phyloP scores from a whole-genome alignment of 2,113 vertebrate species.

The Furnarius figulus region DNA sequence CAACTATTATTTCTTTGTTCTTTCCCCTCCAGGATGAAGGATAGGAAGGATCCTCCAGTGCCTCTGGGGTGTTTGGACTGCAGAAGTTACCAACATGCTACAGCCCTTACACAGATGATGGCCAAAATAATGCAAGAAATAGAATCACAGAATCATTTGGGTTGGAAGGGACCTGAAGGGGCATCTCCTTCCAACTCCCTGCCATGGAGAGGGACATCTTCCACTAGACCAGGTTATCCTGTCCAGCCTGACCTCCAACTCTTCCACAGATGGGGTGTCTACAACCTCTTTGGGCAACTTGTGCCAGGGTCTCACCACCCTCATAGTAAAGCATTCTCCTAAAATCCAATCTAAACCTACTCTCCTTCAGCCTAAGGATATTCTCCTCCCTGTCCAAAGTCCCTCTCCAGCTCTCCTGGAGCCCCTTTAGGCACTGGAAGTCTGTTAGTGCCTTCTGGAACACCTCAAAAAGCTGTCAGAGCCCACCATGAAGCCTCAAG shows the following conservation, averaged over 20 bases:
- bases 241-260: neutral
- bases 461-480: neutral
- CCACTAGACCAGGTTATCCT: neutral
- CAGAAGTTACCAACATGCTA: neutral
- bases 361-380: neutral
- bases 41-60: neutral
- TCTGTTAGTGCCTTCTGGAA: neutral
- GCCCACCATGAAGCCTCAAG: neutral
- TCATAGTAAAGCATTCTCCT: neutral
- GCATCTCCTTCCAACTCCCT: neutral
- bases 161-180: neutral
- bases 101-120: fast-evolving
- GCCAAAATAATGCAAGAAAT: fast-evolving
- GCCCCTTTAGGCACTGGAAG: neutral
- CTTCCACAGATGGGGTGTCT: neutral
- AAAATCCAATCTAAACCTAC: neutral
- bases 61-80: no score
- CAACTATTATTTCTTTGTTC: neutral
- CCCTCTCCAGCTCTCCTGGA: neutral
- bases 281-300: neutral
- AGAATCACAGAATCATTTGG: neutral
- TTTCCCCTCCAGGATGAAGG: neutral
- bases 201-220: neutral
- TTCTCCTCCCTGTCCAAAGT: neutral
- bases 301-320: neutral